Base-by-base conservation (phyloP, 1,140 invertebrate species). In the Popillia japonica region DNA sequence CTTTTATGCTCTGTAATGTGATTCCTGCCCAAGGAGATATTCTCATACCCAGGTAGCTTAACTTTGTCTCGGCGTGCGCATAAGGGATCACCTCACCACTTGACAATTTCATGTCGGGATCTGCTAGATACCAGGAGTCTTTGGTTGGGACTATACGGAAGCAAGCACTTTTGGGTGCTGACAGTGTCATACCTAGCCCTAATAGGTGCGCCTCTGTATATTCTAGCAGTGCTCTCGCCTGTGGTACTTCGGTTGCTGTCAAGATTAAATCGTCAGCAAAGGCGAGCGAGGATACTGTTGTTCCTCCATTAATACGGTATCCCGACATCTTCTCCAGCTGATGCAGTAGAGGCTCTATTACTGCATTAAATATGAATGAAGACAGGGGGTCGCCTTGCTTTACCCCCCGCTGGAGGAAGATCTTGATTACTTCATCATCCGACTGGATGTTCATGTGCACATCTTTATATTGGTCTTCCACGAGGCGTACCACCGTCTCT, bases 1-100 rank as follows among this genome's bases (percentile, higher is more conserved):
- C 40, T 40, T 17, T 48, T 0, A 82, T 40, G 61, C 44, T 72
- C 44, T 76, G 40, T 20, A 77, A 23, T 10, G 23, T 22, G 34
- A 82, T 76, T 11, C 80, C 82, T 0, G 42, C 42, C 81, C 81
- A 83, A 74, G 83, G 80, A 76, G 79, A 80, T 40, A 84, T 78
- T 72, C 74, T 78, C 22, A 78, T 75, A 40, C 81, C 83, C 0
- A 84, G 78, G 40, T 83, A 84, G 8, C 11, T 61, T 7, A 84
- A 55, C 20, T 72, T 40, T 17, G 40, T 48, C 22, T 59, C 79
- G 76, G 77, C 77, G 17, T 40, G 55, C 76, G 75, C 64, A 40
- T 11, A 41, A 77, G 81, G 78, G 23, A 82, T 77, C 72, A 4
- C 40, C 40, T 78, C 80, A 40, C 80, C 77, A 72, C 68, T 61